Evolutionary conservation across 2,888 invertebrate species (phyloP).

Genomic region (Cylindroiulus punctatus): DNA sequence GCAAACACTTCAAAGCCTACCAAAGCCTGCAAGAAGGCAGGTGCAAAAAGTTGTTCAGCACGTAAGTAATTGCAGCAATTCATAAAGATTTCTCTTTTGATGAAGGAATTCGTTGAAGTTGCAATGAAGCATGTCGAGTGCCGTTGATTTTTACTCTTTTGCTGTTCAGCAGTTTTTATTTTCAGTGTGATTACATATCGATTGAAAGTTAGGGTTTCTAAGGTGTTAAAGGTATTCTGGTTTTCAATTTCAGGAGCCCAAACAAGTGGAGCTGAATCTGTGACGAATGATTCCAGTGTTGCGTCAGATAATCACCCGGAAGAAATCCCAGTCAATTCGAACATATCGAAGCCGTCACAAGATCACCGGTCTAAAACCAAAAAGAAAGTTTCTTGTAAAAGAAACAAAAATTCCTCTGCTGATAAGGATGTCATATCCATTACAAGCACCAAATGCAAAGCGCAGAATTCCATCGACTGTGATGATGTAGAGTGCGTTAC

Average conservation of each 20-base stretch:
- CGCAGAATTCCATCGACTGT: not conserved
- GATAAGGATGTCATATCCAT: not conserved
- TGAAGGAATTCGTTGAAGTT: no score
- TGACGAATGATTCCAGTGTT: not conserved
- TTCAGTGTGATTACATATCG: no score
- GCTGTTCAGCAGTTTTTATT: no score
- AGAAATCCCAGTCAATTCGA: not conserved
- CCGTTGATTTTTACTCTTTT: no score
- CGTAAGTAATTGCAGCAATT: not conserved
- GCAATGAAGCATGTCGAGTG: no score
- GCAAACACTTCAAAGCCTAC: not conserved
- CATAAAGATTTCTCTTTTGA: no score
- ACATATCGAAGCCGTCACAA: not conserved
- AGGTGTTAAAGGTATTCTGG: not conserved
- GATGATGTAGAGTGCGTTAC: not conserved
- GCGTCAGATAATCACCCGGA: not conserved
- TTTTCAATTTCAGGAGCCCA: not conserved
- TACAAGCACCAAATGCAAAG: not conserved
- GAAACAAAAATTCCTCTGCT: not conserved
- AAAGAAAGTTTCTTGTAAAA: not conserved
- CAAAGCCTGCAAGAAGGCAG: not conserved
- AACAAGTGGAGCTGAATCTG: not conserved
- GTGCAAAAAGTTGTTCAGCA: not conserved
- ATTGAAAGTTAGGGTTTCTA: no score
- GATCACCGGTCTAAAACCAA: not conserved